Evolutionary conservation across 2,888 invertebrate species (phyloP).

Genomic region (Agrotis exclamationis): DNA sequence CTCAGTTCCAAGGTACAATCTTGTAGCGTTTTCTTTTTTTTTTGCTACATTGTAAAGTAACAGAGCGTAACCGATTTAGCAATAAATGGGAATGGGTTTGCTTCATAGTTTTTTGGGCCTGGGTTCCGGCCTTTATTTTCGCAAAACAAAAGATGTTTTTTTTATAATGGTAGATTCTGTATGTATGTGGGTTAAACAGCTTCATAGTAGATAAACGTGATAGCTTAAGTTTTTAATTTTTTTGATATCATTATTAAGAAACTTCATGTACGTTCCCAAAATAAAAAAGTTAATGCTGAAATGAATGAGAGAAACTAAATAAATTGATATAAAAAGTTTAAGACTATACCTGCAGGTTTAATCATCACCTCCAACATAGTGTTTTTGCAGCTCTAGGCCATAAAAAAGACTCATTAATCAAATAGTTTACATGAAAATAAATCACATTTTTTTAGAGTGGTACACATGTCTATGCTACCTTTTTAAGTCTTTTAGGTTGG

Average conservation of each 20-base stretch:
- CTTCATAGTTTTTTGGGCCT: slow-evolving; percentile 32
- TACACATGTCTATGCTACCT: neutral
- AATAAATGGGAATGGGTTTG: slow-evolving; percentile 73
- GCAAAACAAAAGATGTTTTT: neutral
- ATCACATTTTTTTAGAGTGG: neutral
- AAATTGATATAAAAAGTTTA: neutral
- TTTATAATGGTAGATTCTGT: neutral
- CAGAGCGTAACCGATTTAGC: slow-evolving; percentile 80
- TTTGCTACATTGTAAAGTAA: slow-evolving; percentile 79
- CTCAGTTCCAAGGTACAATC: slow-evolving; percentile 80
- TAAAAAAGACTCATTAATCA: neutral
- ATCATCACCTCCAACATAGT: neutral
- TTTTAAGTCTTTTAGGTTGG: neutral
- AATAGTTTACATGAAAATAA: neutral
- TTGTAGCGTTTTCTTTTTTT: slow-evolving; percentile 79
- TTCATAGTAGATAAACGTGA: neutral
- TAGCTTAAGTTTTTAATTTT: too few relatives aligned
- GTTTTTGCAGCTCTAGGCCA: neutral
- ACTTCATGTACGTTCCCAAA: too few relatives aligned
- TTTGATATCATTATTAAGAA: neutral
- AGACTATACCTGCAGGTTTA: neutral
- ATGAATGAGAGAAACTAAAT: too few relatives aligned
- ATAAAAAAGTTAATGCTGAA: too few relatives aligned
- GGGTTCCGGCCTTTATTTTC: neutral
- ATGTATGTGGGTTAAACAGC: neutral